Base-by-base conservation (phyloP, 2,113 vertebrate species). In the Perognathus longimembris region DNA sequence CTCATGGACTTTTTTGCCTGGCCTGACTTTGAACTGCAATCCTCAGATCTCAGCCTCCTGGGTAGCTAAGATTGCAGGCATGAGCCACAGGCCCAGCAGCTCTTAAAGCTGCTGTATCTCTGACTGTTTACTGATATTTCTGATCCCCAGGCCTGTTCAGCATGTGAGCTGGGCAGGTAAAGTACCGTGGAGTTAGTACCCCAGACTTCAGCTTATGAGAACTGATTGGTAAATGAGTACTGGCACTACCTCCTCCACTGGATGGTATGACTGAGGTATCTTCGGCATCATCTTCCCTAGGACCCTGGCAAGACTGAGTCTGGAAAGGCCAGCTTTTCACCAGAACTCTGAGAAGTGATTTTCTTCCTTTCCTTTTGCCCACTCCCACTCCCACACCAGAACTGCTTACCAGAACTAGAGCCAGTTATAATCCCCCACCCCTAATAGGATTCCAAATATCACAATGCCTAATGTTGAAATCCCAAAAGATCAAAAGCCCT, bases 241-340 rank as follows among this genome's bases (percentile, higher is more conserved):
- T 21, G 24, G 4, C 12, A 10, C 2, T 1, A 12, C 34, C 1
- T 40, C 4, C 30, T 82, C 59, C 18, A 4, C 36, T 2, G n/a
- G 12, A 15, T 78, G 28, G 24, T n/a, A 42, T 3, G 26, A 38
- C 8, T 3, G 22, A 86, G 34, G 5, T 20, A 21, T 59, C 32
- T 70, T 38, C 26, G 21, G 42, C 0, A 64, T 34, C 24, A 20
- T 18, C 34, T 73, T 38, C 8, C 3, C 20, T 2, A 32, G 36
- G 32, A 34, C 10, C 40, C 8, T 0, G 1, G 24, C 28, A 74
- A 14, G 26, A 17, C 34, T 28, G 30, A 73, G 32, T 14, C 24
- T n/a, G 30, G 6, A 12, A 17, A 4, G 40, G 67, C 18, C 34
- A 24, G 11, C 45, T 88, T 26, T 21, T 34, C 0, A 32, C 40